These are phyloP conservation scores for Drosophila malerkotliana DNA, from an alignment of 1,140 invertebrate genomes.

Conservation along the genomic window DNA sequence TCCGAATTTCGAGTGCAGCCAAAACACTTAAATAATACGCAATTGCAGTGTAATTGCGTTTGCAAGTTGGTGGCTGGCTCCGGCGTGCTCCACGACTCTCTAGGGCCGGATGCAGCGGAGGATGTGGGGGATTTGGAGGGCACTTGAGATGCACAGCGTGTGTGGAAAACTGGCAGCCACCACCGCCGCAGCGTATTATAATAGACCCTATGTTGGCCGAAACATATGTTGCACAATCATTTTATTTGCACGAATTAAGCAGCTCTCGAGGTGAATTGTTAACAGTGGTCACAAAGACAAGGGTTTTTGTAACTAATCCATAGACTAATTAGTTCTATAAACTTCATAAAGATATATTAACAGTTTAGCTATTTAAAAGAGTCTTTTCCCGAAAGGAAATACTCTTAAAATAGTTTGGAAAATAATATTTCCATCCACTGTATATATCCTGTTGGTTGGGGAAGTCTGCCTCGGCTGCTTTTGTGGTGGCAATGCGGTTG, in stretches of 20 bases:
- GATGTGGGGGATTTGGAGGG: neutral
- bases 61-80: slow-evolving; percentile 53
- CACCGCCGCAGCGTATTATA: slow-evolving; percentile 29
- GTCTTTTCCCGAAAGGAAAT: too few relatives aligned
- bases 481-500: slow-evolving; percentile 68
- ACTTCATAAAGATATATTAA: neutral
- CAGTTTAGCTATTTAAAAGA: neutral
- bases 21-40: slow-evolving; percentile 74
- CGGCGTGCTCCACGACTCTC: neutral
- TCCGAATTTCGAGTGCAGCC: slow-evolving; percentile 25
- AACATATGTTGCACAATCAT: slow-evolving; percentile 80
- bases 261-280: slow-evolving; percentile 31
- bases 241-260: slow-evolving; percentile 79
- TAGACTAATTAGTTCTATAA: neutral
- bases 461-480: slow-evolving; percentile 46
- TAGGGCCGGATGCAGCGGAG: slow-evolving; percentile 3
- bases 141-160: slow-evolving; percentile 18
- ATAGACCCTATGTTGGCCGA: slow-evolving; percentile 57
- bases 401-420: neutral
- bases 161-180: slow-evolving; percentile 15
- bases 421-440: slow-evolving; percentile 20
- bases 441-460: slow-evolving; percentile 4
- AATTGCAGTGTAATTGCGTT: slow-evolving; percentile 76
- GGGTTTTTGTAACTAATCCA: too few relatives aligned
- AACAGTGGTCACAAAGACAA: slow-evolving; percentile 29